Evolutionary conservation across 30 jellyfish, hydroid and myxozoan genomes (phyloP).

Genomic region (Chrysaora quinquecirrha): DNA sequence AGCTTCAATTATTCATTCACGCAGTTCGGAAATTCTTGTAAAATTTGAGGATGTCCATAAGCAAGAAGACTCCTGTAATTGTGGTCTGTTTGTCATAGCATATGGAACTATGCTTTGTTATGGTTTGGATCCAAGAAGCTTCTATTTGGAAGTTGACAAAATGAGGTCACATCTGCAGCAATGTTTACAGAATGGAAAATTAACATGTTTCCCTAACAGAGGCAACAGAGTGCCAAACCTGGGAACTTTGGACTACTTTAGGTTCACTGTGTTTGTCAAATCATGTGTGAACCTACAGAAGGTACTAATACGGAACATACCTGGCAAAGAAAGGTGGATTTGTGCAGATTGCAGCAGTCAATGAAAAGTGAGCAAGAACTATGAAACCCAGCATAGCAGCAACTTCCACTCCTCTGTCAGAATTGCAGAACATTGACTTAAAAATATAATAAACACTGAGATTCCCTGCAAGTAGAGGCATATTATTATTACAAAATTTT

Average conservation of each 20-base stretch:
- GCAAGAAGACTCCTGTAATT: neutral
- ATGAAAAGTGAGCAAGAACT: no score
- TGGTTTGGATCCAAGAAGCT: neutral
- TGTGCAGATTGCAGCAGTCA: no score
- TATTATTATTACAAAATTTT: no score
- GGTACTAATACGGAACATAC: neutral
- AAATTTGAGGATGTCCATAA: conserved; percentile 14
- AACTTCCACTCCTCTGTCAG: no score
- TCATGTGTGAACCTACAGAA: neutral
- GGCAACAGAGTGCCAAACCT: neutral
- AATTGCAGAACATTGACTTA: no score
- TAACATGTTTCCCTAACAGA: neutral
- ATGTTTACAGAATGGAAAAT: neutral
- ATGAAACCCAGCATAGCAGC: no score
- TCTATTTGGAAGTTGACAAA: neutral
- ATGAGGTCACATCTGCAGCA: neutral
- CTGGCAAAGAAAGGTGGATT: neutral
- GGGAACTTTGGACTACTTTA: neutral
- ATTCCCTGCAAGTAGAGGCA: no score
- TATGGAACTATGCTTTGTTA: neutral
- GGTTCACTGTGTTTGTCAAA: neutral
- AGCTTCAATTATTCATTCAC: neutral
- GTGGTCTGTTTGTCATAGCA: neutral
- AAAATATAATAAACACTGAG: no score
- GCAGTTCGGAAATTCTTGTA: neutral